Percentiles rank a stretch among this genome's conserved stretches.
These are phyloP conservation scores for Spodoptera litura DNA, from an alignment of 1,140 invertebrate genomes.

Conservation along the genomic window DNA sequence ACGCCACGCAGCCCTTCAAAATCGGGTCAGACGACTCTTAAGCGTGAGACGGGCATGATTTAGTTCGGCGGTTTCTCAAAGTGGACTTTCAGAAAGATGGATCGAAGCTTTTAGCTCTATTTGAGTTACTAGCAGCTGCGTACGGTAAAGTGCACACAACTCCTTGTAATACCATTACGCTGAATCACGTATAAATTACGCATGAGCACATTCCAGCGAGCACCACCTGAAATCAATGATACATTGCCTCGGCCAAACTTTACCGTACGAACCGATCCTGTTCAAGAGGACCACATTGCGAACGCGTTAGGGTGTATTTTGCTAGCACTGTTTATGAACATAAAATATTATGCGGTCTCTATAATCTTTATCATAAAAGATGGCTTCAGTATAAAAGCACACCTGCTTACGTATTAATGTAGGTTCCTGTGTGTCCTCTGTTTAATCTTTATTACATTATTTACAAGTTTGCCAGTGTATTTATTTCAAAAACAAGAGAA, in stretches of 20 bases:
- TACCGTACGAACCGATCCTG: conserved; percentile 2
- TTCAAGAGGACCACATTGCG: background rate
- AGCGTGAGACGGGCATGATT: conserved; percentile 65
- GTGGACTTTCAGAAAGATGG: conserved; percentile 74
- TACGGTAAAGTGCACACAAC: conserved; percentile 65
- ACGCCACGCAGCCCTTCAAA: conserved; percentile 61
- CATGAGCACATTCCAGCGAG: conserved; percentile 52
- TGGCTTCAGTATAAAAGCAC: conserved; percentile 27
- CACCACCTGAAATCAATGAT: conserved; percentile 55
- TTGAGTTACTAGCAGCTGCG: conserved; percentile 68
- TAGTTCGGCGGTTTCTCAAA: conserved; percentile 71
- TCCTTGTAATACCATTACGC: conserved; percentile 61
- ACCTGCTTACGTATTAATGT: conserved; percentile 23
- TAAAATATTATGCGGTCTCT: conserved; percentile 23
- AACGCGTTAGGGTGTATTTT: conserved; percentile 20
- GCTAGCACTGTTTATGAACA: background rate
- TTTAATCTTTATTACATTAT: conserved; percentile 34
- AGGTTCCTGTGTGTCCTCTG: conserved; percentile 7
- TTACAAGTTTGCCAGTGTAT: conserved; percentile 19
- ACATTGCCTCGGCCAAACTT: conserved; percentile 32
- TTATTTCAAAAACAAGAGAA: conserved; percentile 17
- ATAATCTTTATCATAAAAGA: conserved; percentile 32
- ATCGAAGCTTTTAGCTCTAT: conserved; percentile 80
- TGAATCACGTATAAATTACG: conserved; percentile 59
- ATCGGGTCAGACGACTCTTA: conserved; percentile 68